Evolutionary conservation across 2,888 invertebrate species (phyloP), one percentile per base, ranked within the genome.

Genomic region (Aspidiotus destructor): DNA sequence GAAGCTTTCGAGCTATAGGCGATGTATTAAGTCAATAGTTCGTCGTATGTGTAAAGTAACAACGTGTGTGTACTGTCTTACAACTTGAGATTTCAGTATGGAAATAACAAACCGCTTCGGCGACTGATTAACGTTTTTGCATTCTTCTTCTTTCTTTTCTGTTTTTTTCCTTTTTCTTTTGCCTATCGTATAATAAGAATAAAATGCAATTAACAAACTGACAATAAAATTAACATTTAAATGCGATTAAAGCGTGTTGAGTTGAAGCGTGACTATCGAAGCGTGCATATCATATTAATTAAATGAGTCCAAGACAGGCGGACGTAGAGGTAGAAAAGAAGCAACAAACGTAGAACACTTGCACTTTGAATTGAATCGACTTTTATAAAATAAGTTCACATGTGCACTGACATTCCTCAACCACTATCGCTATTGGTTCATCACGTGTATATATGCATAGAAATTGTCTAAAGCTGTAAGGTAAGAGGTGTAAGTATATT

Each of bases 161-260:
- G n/a, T 52, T 52, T 52, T 52, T 16, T 55, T 55, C 10, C 10
- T 55, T 55, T 55, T 55, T 55, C 17, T 55, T n/a, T 55, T n/a
- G n/a, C n/a, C 13, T 16, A 16, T 55, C 55, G 55, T 16, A 15
- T 55, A n/a, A 55, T 10, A 58, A 13, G 58, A 28, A 28, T 65
- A 65, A 65, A 65, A 65, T 65, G 65, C 65, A 65, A 65, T 65
- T 65, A 65, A 65, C 65, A 57, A 65, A 65, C 65, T 65, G 65
- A 65, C 65, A 65, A 65, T 65, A 65, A 65, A 65, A 65, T 65
- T 65, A 65, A 65, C 65, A 65, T 65, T 65, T 65, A 65, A 65
- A 65, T 65, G 58, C 58, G 65, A 65, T 65, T 65, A 65, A 65
- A 65, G 58, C 57, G 65, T 65, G 65, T 65, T 65, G 65, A 65